A percentile compares a stretch with the other conserved stretches of the same genome.
Conservation (phyloP, 92 coral and sea anemone genomes). For the Paragorgia papillata region DNA sequence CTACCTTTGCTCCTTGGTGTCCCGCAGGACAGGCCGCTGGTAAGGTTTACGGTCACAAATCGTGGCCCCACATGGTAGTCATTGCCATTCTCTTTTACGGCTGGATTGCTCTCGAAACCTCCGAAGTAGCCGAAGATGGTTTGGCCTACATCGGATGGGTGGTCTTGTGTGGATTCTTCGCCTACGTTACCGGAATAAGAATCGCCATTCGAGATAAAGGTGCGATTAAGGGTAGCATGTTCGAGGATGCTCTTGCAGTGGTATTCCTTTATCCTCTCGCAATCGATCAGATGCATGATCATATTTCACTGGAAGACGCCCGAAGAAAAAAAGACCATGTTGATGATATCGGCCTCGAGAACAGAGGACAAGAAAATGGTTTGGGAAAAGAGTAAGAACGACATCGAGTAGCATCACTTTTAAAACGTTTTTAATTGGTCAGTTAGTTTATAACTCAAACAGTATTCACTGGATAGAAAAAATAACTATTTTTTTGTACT, state of each 20-base stretch:
- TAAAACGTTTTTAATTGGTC: too few relatives aligned
- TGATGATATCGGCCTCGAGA: constrained; percentile 3
- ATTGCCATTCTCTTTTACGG: constrained; percentile 74
- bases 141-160: constrained; percentile 84
- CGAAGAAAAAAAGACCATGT: background rate
- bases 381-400: too few relatives aligned
- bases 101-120: constrained; percentile 68
- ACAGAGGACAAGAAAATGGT: constrained; percentile 13
- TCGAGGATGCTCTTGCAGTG: constrained; percentile 68
- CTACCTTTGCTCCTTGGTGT: constrained; percentile 79
- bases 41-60: constrained; percentile 43
- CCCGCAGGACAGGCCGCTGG: constrained; percentile 80
- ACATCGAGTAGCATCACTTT: background rate
- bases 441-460: too few relatives aligned
- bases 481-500: too few relatives aligned
- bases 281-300: constrained; percentile 66
- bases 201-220: constrained; percentile 48
- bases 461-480: too few relatives aligned
- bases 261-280: constrained; percentile 61
- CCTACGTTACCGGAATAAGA: constrained; percentile 76
- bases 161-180: constrained; percentile 68
- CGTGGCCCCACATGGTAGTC: constrained; percentile 70
- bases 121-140: constrained; percentile 64
- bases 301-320: constrained; percentile 36
- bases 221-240: constrained; percentile 54